Base-by-base conservation (phyloP, 1,140 invertebrate species). In the Lepidotrigona ventralis region DNA sequence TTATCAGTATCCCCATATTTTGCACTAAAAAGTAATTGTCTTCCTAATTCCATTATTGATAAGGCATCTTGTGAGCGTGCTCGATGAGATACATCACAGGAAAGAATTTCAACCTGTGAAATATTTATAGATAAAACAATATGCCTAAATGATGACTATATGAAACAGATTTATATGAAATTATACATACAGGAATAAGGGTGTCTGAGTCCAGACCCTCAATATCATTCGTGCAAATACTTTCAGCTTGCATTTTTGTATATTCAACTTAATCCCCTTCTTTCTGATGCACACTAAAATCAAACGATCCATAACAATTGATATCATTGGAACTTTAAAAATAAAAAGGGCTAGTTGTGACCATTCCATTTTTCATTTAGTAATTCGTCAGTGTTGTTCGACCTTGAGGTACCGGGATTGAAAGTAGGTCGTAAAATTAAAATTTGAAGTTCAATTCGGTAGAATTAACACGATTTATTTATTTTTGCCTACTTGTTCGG, bases 21-120 rank as follows among this genome's bases (percentile, higher is more conserved):
- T 39, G 98, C 96, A 76, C 96, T 96, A 90, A 97, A 95, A 76
- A 99, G 92, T 87, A 99, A 94, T 77, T 97, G 95, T 89, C 98
- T 98, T 23, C 98, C 98, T 79, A 98, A 94, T 93, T 98, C 97
- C 79, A 96, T 95, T 87, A 96, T 94, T 9, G 94, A 91, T 79
- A 91, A 87, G 72, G 92, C 92, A 92, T 94, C 93, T 87, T 93
- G 91, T 66, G 91, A 90, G 63, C 89, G 80, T 29, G 83, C 70
- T 76, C 86, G 89, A 79, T 84, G 74, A 11, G 89, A 83, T 33
- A 92, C 88, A 86, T 93, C 91, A 75, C 92, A 92, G 64, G 91
- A 90, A 39, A 94, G 80, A 39, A 94, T 92, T 89, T 93, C 93
- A 68, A 93, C 92, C 92, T 93, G 21, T 54, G 21, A 81, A 60